Evolutionary conservation across 1,140 invertebrate genomes (phyloP).

Genomic region (Dryas iulia): DNA sequence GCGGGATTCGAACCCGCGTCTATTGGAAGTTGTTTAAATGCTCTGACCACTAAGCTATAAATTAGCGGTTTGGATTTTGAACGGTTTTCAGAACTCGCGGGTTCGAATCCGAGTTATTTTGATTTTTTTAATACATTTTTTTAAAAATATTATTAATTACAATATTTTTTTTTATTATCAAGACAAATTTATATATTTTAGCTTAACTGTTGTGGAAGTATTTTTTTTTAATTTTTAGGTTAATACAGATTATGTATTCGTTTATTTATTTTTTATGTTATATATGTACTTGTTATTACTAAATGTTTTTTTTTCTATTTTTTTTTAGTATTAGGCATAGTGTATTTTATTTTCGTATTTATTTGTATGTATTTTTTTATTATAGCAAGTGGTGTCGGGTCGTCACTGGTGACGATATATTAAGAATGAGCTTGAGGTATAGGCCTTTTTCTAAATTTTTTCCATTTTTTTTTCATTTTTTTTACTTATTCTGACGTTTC

Average conservation of each 20-base stretch:
- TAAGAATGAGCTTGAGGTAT: constrained; percentile 80
- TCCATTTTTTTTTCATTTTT: constrained; percentile 21
- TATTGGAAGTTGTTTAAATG: too few species aligned
- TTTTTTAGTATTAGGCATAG: background rate
- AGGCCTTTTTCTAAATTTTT: constrained; percentile 35
- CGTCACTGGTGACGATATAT: constrained; percentile 79
- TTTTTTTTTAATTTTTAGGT: background rate
- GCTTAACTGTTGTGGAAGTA: too few species aligned
- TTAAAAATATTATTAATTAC: too few species aligned
- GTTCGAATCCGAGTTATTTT: too few species aligned
- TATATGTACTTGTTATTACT: constrained; percentile 1
- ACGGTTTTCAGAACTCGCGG: too few species aligned
- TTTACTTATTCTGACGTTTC: constrained; percentile 7
- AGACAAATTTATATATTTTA: too few species aligned
- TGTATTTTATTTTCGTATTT: constrained; percentile 1
- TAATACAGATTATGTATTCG: background rate
- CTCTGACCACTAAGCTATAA: too few species aligned
- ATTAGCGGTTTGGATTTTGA: too few species aligned
- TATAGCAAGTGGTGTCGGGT: constrained; percentile 78
- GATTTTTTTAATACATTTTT: too few species aligned
- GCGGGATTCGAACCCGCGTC: too few species aligned
- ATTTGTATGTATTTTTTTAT: constrained; percentile 49
- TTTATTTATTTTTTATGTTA: constrained; percentile 3
- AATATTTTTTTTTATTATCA: too few species aligned
- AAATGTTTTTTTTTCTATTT: background rate